These are phyloP conservation scores for Cataglyphis albicans DNA, from an alignment of 2,888 invertebrate species.

Conservation along the genomic window DNA sequence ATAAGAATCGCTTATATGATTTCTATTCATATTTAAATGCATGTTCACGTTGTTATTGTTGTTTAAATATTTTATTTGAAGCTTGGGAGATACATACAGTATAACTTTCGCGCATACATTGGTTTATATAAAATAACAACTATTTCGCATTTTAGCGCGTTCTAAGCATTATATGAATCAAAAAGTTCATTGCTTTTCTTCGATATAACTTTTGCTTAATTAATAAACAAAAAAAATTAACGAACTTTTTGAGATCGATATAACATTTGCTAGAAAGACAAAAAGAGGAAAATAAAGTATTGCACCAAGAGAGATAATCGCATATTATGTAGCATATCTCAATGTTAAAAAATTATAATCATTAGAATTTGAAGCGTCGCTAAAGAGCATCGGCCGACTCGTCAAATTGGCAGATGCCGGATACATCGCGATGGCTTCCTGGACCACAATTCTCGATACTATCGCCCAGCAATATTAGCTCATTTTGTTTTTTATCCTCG, in stretches of 20 bases:
- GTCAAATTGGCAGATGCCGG: constrained; percentile 88
- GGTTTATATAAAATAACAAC: constrained; percentile 18
- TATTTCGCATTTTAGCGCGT: constrained; percentile 3
- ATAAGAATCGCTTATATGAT: not conserved
- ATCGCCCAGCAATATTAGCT: constrained; percentile 89
- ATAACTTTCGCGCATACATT: not conserved
- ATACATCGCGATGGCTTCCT: constrained; percentile 89
- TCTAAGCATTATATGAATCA: not conserved
- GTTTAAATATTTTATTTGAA: constrained; percentile 38
- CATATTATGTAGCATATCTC: constrained; percentile 6
- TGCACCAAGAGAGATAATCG: not conserved
- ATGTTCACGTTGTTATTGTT: not conserved
- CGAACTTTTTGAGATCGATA: not conserved
- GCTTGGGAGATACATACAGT: constrained; percentile 17
- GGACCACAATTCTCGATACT: constrained; percentile 91
- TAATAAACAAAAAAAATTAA: constrained; percentile 12
- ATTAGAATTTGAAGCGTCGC: not conserved
- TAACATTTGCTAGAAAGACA: constrained; percentile 13
- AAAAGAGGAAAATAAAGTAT: constrained; percentile 6
- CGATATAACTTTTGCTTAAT: not conserved
- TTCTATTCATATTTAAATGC: constrained; percentile 11
- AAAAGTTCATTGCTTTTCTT: not conserved
- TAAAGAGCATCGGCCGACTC: constrained; percentile 20
- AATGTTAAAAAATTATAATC: constrained; percentile 12
- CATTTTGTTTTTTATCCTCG: constrained; percentile 73